Base-by-base conservation (phyloP, 2,113 vertebrate genomes). In the Marmota flaviventris region DNA sequence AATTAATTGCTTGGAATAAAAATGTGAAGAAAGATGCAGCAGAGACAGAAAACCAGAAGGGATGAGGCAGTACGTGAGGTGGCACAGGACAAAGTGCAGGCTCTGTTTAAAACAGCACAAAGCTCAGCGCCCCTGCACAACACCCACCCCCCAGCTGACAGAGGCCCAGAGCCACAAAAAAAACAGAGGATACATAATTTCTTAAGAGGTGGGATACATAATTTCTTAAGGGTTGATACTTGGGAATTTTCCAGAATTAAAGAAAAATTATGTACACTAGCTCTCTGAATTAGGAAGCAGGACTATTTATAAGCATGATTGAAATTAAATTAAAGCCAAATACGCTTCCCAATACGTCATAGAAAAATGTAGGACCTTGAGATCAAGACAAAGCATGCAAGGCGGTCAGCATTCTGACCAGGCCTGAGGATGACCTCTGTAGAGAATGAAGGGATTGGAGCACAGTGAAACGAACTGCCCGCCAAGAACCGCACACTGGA, bases 401-500 rank as follows among this genome's bases (percentile, higher is more conserved):
- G 37, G 25, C 25, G 6, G 17, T 39, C 58, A 18, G 25, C 34
- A 48, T 51, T 34, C 2, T n/a, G 12, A 39, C 5, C 1, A 0
- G 20, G 45, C 17, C n/a, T 42, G 58, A 8, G 25, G 56, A 20
- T 18, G n/a, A 16, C 53, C 42, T 42, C 29, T 48, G 9, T 20
- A 51, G 34, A 13, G 61, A 16, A 76, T 17, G 18, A 4, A 0
- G 14, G 58, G 5, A 34, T 4, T 27, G 45, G 10, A 56, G 42
- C 18, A 42, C 4, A 32, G 34, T 3, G 37, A 39, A 61, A 0
- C 8, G 7, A 84, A 48, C 18, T 11, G 24, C 22, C 67, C 13
- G 8, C 4, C 12, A 8, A 67, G 45, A 63, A 20, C 11, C 34
- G 13, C 16, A 22, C 0, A 1, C n/a, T 0, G 1, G 53, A 8